Evolutionary conservation across 2,113 vertebrate species (phyloP).

Genomic region (Regulus satrapa): DNA sequence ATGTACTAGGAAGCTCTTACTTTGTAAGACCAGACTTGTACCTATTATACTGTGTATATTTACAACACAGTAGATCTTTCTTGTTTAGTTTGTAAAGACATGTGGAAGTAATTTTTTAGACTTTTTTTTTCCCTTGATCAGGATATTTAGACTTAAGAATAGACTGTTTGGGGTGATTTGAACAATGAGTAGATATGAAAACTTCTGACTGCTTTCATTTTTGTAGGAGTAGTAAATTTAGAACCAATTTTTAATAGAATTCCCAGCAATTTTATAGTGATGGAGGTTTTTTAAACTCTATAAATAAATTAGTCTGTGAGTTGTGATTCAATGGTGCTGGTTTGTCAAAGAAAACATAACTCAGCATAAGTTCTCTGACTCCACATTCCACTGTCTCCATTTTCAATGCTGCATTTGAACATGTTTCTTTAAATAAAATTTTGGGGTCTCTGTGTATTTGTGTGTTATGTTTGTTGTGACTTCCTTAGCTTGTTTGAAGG

Average conservation of each 20-base stretch:
- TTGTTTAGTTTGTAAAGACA: slow-evolving; percentile 47
- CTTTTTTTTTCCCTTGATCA: background rate
- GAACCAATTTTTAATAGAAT: slow-evolving; percentile 54
- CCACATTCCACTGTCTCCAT: background rate
- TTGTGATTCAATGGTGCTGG: slow-evolving; percentile 68
- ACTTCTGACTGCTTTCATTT: slow-evolving; percentile 41
- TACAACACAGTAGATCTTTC: slow-evolving; percentile 37
- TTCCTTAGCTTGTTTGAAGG: background rate
- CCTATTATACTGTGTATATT: slow-evolving; percentile 39
- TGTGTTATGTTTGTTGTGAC: background rate
- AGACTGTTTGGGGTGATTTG: slow-evolving; percentile 35
- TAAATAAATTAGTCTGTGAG: slow-evolving; percentile 50
- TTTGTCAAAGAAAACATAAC: slow-evolving; percentile 25
- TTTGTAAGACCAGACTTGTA: slow-evolving; percentile 69
- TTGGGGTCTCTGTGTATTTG: slow-evolving; percentile 14
- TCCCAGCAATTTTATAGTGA: slow-evolving; percentile 57
- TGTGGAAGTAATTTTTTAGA: slow-evolving; percentile 32
- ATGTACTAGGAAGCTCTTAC: slow-evolving; percentile 63
- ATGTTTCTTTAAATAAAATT: slow-evolving; percentile 72
- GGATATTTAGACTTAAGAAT: slow-evolving; percentile 1
- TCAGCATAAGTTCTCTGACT: background rate
- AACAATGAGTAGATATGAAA: slow-evolving; percentile 15
- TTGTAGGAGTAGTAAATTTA: slow-evolving; percentile 35
- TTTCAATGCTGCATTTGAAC: slow-evolving; percentile 58
- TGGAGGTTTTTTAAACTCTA: slow-evolving; percentile 53